Conservation (phyloP, 2,113 vertebrate species). For the Echinops telfairi region DNA sequence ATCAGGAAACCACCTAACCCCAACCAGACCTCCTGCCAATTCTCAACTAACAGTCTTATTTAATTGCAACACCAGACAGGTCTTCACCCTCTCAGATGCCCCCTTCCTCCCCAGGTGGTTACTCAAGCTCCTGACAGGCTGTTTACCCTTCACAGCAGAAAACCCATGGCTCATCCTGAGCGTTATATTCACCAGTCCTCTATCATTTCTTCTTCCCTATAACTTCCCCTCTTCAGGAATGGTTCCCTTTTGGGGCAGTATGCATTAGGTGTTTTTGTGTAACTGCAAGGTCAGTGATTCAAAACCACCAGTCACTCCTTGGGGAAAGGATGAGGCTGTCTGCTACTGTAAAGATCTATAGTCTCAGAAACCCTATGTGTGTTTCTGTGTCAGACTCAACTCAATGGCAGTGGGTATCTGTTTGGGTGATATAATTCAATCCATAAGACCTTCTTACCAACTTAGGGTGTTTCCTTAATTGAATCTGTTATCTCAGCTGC, state of each 20-base stretch:
- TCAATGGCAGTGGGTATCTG: too few species aligned
- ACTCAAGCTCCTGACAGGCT: not conserved
- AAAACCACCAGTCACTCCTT: too few species aligned
- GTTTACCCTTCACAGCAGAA: not conserved
- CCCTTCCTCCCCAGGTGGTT: not conserved
- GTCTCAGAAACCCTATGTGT: not conserved
- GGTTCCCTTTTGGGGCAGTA: too few species aligned
- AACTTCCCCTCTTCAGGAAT: too few species aligned
- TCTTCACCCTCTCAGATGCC: not conserved
- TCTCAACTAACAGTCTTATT: not conserved
- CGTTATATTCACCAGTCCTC: not conserved
- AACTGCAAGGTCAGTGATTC: too few species aligned
- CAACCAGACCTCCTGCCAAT: not conserved
- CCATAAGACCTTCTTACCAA: not conserved
- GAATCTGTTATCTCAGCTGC: slow-evolving; percentile 29
- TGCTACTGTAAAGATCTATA: too few species aligned
- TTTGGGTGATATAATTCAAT: not conserved
- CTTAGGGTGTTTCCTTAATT: not conserved
- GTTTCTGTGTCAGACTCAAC: too few species aligned
- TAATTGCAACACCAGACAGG: not conserved
- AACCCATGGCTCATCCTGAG: not conserved
- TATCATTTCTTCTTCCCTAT: not conserved
- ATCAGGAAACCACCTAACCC: not conserved
- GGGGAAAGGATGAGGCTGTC: too few species aligned
- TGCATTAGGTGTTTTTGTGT: too few species aligned